Percentiles rank a stretch among this genome's conserved stretches.
phyloP scores from a whole-genome alignment of 2,113 vertebrate species.

The Myodes glareolus region DNA sequence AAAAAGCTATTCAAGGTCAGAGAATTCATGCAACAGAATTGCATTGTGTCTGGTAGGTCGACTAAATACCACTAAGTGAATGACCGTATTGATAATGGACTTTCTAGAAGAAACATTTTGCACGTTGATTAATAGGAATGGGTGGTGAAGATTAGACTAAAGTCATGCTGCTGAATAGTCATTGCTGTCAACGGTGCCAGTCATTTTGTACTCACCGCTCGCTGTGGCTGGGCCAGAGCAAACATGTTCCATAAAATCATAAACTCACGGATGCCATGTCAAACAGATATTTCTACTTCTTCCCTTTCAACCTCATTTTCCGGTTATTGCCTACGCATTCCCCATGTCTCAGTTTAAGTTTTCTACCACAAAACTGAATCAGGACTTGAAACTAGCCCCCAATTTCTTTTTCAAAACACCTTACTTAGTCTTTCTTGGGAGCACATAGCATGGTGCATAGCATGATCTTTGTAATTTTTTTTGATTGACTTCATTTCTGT shows the following conservation, averaged over 20 bases:
- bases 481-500: neutral
- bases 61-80: slow-evolving; percentile 23
- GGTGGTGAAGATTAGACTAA: neutral
- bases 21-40: neutral
- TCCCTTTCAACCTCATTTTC: neutral
- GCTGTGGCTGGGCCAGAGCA: neutral
- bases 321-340: neutral
- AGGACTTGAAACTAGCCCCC: neutral
- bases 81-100: neutral
- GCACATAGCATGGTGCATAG: neutral
- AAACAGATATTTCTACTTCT: neutral
- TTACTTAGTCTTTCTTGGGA: neutral
- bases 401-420: neutral
- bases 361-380: neutral
- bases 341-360: neutral
- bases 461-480: neutral
- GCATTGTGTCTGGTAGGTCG: neutral
- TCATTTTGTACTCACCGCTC: neutral
- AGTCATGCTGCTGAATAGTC: neutral
- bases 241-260: neutral
- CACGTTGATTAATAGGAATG: neutral
- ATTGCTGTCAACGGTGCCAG: neutral
- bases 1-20: neutral
- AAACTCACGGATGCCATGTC: neutral
- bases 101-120: slow-evolving; percentile 32